phyloP scores from a whole-genome alignment of 1,140 invertebrate genomes.

The Drosophila micromelanica region DNA sequence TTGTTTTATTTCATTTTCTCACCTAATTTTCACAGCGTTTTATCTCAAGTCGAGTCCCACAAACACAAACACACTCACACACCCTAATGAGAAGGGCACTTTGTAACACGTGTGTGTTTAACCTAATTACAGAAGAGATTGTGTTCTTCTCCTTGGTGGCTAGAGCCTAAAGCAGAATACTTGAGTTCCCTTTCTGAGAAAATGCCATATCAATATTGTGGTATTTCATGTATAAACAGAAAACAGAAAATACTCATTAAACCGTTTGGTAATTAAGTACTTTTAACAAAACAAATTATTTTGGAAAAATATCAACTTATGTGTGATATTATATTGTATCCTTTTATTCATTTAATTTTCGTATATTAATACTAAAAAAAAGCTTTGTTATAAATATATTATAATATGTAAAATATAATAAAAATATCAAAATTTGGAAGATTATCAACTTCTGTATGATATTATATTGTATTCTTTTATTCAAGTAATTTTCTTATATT shows the following conservation, averaged over 20 bases:
- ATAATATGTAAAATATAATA: too few species aligned
- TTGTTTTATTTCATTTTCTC: slow-evolving; percentile 75
- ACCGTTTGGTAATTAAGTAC: too few species aligned
- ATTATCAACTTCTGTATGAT: too few species aligned
- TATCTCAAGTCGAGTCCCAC: slow-evolving; percentile 47
- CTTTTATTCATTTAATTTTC: too few species aligned
- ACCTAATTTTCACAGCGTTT: slow-evolving; percentile 72
- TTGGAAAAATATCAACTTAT: too few species aligned
- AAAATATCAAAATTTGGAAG: too few species aligned
- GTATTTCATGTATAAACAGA: not conserved
- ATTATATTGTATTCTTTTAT: too few species aligned
- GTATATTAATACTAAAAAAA: too few species aligned
- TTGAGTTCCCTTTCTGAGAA: not conserved
- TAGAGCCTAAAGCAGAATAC: not conserved
- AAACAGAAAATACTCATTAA: too few species aligned
- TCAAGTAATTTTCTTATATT: too few species aligned
- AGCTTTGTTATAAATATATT: not conserved
- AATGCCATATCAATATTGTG: not conserved
- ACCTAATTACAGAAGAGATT: slow-evolving; percentile 64
- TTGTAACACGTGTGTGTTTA: slow-evolving; percentile 71
- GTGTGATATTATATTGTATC: too few species aligned
- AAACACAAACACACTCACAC: slow-evolving; percentile 11
- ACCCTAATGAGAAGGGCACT: slow-evolving; percentile 35
- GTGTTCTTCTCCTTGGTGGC: slow-evolving; percentile 13
- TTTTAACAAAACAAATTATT: too few species aligned